Conservation (phyloP, 1,140 invertebrate genomes). For the Pachyrhynchus sulphureomaculatus region DNA sequence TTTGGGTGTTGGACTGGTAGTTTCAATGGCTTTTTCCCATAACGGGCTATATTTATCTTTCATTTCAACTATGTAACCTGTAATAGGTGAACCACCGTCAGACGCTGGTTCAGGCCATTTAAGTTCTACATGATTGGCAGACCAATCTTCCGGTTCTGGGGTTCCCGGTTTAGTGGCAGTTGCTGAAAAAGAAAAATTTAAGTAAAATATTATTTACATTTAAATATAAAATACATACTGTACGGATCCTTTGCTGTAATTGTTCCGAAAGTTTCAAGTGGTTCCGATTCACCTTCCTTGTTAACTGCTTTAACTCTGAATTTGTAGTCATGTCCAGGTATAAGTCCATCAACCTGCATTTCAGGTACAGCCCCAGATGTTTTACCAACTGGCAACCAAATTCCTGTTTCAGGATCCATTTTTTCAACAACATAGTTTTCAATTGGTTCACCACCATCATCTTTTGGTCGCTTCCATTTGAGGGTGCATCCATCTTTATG, state of each 20-base stretch:
- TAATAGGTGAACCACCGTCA: conserved; percentile 90
- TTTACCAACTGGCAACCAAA: conserved; percentile 87
- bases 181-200: conserved; percentile 55
- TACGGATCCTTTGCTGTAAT: conserved; percentile 97
- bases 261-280: conserved; percentile 87
- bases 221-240: conserved; percentile 62
- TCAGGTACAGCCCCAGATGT: conserved; percentile 74
- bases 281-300: conserved; percentile 95
- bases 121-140: conserved; percentile 85
- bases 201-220: conserved; percentile 7
- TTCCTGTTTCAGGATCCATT: conserved; percentile 85
- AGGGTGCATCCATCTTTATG: conserved; percentile 93
- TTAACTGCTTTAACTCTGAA: conserved; percentile 98
- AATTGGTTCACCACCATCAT: conserved; percentile 95
- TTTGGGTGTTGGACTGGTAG: conserved; percentile 67
- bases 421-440: conserved; percentile 96
- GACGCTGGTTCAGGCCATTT: conserved; percentile 78
- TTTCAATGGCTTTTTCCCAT: conserved; percentile 89
- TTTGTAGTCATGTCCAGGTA: conserved; percentile 94
- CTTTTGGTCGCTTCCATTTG: conserved; percentile 97
- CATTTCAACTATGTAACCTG: conserved; percentile 94
- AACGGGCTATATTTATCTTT: conserved; percentile 94
- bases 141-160: conserved; percentile 89
- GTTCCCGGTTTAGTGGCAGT: conserved; percentile 79
- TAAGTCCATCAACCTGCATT: conserved; percentile 84